A percentile compares a stretch with the other conserved stretches of the same genome.
These are phyloP conservation scores for Actinernus sp. DNA, from an alignment of 92 coral and sea anemone species.

Conservation along the genomic window DNA sequence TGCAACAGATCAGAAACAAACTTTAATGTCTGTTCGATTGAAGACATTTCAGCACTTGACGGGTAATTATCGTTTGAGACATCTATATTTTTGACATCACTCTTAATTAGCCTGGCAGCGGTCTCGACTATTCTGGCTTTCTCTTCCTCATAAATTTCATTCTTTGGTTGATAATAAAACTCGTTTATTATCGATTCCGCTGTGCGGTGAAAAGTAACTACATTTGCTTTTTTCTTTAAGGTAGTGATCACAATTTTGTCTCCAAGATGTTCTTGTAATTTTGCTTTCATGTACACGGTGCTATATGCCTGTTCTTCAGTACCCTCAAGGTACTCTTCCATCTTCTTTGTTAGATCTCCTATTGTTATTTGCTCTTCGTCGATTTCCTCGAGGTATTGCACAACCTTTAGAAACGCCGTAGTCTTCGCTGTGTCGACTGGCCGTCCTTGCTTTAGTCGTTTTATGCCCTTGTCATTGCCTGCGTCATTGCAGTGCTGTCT, in stretches of 20 bases:
- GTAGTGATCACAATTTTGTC: constrained; percentile 11
- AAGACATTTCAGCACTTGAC: constrained; percentile 24
- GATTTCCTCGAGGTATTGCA: constrained; percentile 23
- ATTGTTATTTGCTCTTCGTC: constrained; percentile 37
- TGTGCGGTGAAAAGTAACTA: constrained; percentile 42
- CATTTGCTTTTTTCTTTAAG: constrained; percentile 14
- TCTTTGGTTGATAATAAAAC: constrained; percentile 22
- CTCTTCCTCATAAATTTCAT: constrained; percentile 8
- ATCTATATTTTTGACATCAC: constrained; percentile 28
- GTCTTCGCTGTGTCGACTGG: constrained; percentile 18
- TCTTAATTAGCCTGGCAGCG: constrained; percentile 42
- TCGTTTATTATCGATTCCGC: constrained; percentile 9
- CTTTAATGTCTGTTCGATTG: constrained; percentile 25
- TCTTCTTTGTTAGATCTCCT: constrained; percentile 7
- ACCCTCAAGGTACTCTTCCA: constrained; percentile 17
- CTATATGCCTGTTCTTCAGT: constrained; percentile 30
- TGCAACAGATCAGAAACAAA: constrained; percentile 32
- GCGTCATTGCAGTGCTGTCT: not conserved
- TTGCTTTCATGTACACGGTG: constrained; percentile 13
- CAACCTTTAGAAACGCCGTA: constrained; percentile 34
- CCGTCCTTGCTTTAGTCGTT: constrained; percentile 18
- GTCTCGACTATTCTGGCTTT: constrained; percentile 16
- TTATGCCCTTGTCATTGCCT: no score
- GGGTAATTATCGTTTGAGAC: constrained; percentile 28
- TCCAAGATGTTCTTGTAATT: constrained; percentile 27